A percentile compares a stretch with the other conserved stretches of the same genome.
Conservation (phyloP, 1,140 invertebrate genomes). For the Papilio polytes region DNA sequence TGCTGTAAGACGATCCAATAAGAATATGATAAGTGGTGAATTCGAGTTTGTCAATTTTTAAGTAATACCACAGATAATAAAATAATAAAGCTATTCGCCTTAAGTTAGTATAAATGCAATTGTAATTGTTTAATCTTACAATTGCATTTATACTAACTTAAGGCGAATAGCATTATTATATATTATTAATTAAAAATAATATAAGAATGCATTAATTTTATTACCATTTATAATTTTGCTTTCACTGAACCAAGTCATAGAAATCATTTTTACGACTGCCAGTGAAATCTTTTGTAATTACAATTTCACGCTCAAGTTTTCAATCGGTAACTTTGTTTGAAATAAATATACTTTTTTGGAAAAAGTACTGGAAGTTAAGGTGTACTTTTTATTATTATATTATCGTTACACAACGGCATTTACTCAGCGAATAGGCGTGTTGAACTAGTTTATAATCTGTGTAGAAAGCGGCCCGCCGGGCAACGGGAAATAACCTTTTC, state of each 20-base stretch:
- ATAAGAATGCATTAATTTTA: background rate
- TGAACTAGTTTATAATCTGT: conserved; percentile 74
- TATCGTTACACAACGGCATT: conserved; percentile 30
- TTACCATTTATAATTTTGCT: background rate
- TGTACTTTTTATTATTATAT: background rate
- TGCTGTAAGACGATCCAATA: background rate
- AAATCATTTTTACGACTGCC: conserved; percentile 16
- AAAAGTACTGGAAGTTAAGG: background rate
- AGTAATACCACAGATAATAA: background rate
- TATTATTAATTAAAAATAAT: too few species aligned
- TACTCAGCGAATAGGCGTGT: conserved; percentile 57
- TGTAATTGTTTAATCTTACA: too few species aligned
- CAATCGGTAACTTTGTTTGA: conserved; percentile 27
- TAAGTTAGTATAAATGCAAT: too few species aligned
- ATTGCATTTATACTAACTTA: too few species aligned
- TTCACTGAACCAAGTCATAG: conserved; percentile 21
- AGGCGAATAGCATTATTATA: too few species aligned
- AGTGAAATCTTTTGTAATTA: conserved; percentile 29
- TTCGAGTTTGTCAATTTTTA: conserved; percentile 5
- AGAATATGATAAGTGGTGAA: background rate
- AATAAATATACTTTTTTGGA: background rate
- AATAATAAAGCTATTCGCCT: too few species aligned
- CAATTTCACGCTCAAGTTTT: conserved; percentile 33
- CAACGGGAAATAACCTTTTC: conserved; percentile 72
- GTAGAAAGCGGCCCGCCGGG: conserved; percentile 69